These are phyloP conservation scores for Motacilla tschutschensis DNA, from an alignment of 2,113 vertebrate species.

Conservation along the genomic window DNA sequence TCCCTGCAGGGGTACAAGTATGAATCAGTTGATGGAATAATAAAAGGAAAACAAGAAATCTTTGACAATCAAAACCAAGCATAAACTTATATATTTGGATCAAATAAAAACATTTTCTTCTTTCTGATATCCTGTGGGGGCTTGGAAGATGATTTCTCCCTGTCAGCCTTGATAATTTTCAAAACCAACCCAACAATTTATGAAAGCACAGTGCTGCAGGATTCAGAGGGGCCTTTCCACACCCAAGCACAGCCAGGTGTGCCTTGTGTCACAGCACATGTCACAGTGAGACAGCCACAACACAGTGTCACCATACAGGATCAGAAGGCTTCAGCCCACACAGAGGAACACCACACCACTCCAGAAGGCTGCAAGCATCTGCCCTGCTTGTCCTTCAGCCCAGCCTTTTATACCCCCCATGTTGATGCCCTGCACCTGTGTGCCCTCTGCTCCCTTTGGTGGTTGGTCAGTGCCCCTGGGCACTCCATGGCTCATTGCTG, in stretches of 20 bases:
- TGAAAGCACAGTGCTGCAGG: background rate
- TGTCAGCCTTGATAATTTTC: background rate
- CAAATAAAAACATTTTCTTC: background rate
- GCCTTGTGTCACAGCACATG: background rate
- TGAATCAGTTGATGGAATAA: background rate
- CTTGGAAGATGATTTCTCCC: background rate
- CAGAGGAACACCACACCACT: background rate
- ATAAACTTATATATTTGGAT: background rate
- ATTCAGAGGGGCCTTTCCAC: background rate
- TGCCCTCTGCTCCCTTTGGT: background rate
- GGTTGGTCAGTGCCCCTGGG: background rate
- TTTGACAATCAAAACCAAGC: background rate
- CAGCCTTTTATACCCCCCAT: background rate
- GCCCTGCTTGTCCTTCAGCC: background rate
- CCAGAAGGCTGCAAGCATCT: background rate
- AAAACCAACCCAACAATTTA: background rate
- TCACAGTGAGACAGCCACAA: background rate
- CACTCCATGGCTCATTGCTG: background rate
- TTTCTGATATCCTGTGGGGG: accelerated
- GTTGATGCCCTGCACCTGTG: background rate
- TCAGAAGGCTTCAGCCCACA: background rate
- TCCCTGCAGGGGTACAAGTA: conserved; percentile 71
- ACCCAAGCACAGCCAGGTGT: background rate
- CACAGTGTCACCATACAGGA: background rate
- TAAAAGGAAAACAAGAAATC: background rate